Evolutionary conservation across 2,888 invertebrate species (phyloP).

Genomic region (Cerceris rybyensis): DNA sequence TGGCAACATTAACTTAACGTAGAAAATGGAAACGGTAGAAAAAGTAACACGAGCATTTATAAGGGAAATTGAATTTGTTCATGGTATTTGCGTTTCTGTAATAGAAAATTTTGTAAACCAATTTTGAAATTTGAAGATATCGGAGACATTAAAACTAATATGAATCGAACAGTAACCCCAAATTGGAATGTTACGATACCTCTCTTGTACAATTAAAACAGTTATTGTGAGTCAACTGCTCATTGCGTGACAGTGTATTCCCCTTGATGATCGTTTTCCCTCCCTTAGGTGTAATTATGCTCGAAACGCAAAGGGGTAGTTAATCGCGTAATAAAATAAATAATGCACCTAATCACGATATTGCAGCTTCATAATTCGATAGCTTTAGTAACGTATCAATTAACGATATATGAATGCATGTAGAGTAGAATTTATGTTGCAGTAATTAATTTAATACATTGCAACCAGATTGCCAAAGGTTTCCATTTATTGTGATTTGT

Average conservation of each 20-base stretch:
- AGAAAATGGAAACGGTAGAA: too few relatives aligned
- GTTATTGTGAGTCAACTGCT: not conserved
- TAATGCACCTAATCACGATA: not conserved
- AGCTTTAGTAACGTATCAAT: not conserved
- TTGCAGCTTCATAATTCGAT: conserved; percentile 15
- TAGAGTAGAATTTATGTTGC: too few relatives aligned
- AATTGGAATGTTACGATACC: conserved; percentile 1
- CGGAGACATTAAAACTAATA: not conserved
- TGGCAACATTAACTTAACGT: too few relatives aligned
- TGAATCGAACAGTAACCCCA: not conserved
- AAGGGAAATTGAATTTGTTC: not conserved
- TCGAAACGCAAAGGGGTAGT: not conserved
- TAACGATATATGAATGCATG: not conserved
- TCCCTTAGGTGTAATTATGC: not conserved
- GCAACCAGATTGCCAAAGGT: too few relatives aligned
- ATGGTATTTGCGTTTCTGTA: not conserved
- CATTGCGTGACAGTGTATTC: not conserved
- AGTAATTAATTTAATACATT: too few relatives aligned
- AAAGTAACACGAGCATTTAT: not conserved
- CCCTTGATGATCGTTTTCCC: not conserved
- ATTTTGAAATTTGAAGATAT: not conserved
- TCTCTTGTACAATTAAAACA: not conserved
- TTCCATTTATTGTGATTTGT: too few relatives aligned
- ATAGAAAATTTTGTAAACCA: not conserved
- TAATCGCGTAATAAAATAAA: not conserved